phyloP scores from a whole-genome alignment of 1,140 invertebrate genomes.

The Cataglyphis hispanica region DNA sequence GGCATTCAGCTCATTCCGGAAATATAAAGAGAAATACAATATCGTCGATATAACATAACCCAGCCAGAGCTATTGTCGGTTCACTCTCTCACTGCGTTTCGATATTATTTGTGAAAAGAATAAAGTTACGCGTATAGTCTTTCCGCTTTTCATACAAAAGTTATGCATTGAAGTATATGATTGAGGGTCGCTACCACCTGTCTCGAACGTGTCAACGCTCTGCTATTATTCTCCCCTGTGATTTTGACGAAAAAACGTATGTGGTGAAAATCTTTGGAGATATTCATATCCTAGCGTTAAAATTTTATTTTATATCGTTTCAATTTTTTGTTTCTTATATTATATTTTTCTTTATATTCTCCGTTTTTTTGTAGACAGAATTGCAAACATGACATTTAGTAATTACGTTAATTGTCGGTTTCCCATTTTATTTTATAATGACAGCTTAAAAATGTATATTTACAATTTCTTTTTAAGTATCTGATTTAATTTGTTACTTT shows the following conservation, averaged over 20 bases:
- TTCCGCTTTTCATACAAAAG: background rate
- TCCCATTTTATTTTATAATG: background rate
- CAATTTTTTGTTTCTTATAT: background rate
- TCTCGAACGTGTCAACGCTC: constrained; percentile 17
- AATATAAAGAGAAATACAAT: constrained; percentile 63
- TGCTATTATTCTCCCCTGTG: background rate
- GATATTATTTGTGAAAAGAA: constrained; percentile 57
- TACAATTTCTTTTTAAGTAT: background rate
- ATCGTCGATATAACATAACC: constrained; percentile 48
- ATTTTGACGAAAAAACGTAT: constrained; percentile 9
- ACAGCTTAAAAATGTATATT: background rate
- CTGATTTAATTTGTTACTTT: no score
- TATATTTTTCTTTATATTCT: background rate
- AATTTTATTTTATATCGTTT: background rate
- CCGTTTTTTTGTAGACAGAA: background rate
- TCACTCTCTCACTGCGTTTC: constrained; percentile 26
- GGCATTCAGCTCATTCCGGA: constrained; percentile 56
- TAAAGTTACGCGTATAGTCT: constrained; percentile 30
- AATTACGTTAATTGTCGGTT: constrained; percentile 11
- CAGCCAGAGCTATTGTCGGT: constrained; percentile 34
- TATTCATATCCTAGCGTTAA: background rate
- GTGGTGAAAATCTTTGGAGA: background rate
- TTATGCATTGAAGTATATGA: background rate
- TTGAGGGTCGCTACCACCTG: background rate
- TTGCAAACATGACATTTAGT: background rate